Base-by-base conservation (phyloP, 1,140 invertebrate species). In the Ptiloglossa arizonensis region DNA sequence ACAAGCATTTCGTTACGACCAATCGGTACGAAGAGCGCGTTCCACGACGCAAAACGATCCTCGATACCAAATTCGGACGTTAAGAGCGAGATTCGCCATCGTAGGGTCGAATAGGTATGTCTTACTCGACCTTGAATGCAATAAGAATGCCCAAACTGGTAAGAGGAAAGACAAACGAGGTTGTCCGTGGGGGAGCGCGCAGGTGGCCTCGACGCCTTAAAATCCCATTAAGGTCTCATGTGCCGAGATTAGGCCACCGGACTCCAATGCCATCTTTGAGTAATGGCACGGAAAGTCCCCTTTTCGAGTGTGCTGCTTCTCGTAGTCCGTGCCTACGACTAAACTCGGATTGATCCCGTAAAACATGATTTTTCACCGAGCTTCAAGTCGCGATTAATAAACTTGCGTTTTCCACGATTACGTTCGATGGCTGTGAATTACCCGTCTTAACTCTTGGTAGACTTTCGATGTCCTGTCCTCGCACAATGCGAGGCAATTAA, bases 181-280 rank as follows among this genome's bases (percentile, higher is more conserved):
- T 86, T 81, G 84, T 86, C 69, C 77, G 87, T 74, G 81, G 83
- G 87, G 81, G 79, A 87, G 88, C 76, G 87, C 90, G 87, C 92
- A 93, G 91, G 91, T 92, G 92, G 90, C 82, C 83, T 74, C 87
- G 83, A 89, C 88, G 90, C 91, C 91, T 93, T 92, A 92, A 93
- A 93, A 92, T 92, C 89, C 92, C 90, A 93, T 93, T 93, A 92
- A 88, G 90, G 92, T 90, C 91, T 91, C 92, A 91, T 93, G 90
- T 92, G 92, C 91, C 79, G 91, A 93, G 92, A 93, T 93, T 93
- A 93, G 87, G 87, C 87, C 76, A 85, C 86, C 78, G 88, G 89
- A 91, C 89, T 90, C 85, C 85, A 81, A 83, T 86, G 87, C 85
- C 87, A 89, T 91, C 91, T 92, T 90, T 93, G 90, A 92, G 88